Evolutionary conservation across 2,113 vertebrate species (phyloP).

Genomic region (Sphaerodactylus townsendi): DNA sequence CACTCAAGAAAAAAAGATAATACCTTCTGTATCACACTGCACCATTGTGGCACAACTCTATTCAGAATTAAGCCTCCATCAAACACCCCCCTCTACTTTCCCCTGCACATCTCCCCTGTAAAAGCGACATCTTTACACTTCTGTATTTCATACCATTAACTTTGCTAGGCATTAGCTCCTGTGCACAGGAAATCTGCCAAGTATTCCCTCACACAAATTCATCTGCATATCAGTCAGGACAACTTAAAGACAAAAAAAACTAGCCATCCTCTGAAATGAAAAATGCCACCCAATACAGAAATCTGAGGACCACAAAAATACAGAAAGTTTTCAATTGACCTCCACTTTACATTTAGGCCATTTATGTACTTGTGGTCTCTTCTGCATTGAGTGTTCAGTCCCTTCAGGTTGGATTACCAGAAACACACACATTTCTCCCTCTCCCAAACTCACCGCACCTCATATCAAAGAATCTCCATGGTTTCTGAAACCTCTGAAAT

Average conservation of each 20-base stretch:
- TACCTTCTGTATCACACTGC: not conserved
- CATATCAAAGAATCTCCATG: too few species aligned
- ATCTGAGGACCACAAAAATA: not conserved
- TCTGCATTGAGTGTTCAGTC: too few species aligned
- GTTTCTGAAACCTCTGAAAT: too few species aligned
- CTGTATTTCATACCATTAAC: constrained; percentile 45
- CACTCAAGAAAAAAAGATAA: not conserved
- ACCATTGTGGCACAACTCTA: not conserved
- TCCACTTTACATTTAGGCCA: constrained; percentile 1
- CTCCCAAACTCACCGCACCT: too few species aligned
- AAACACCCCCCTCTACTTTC: not conserved
- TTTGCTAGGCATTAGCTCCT: constrained; percentile 39
- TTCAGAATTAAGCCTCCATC: not conserved
- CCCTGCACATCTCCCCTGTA: not conserved
- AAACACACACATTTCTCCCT: too few species aligned
- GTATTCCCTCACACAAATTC: constrained; percentile 58
- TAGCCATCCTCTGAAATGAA: constrained; percentile 36
- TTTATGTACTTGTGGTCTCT: too few species aligned
- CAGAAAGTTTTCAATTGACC: constrained; percentile 40
- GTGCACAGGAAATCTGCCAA: constrained; percentile 47
- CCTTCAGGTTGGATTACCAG: too few species aligned
- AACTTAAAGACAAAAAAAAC: constrained; percentile 4
- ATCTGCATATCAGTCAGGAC: constrained; percentile 41
- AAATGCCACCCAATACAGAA: constrained; percentile 32
- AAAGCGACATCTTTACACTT: constrained; percentile 20